Percentiles rank a stretch among this genome's conserved stretches.
These are phyloP conservation scores for Chloromyia formosa DNA, from an alignment of 2,888 invertebrate genomes.

Conservation along the genomic window DNA sequence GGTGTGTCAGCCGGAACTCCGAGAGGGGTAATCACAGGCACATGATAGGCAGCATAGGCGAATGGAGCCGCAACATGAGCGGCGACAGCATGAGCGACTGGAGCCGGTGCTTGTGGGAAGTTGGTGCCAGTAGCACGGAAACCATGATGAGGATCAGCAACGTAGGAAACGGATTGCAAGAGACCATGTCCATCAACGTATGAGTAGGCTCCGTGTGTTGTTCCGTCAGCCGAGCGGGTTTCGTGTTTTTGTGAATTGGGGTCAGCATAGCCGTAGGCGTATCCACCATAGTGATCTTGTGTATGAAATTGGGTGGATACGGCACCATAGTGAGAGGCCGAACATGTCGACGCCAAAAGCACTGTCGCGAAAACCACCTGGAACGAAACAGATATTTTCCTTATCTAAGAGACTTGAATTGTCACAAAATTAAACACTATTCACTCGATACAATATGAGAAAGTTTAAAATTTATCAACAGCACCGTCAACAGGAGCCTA, in stretches of 20 bases:
- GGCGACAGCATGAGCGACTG: constrained; percentile 51
- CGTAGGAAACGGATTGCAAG: constrained; percentile 72
- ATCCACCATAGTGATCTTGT: constrained; percentile 69
- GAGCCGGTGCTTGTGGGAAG: constrained; percentile 69
- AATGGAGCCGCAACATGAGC: constrained; percentile 54
- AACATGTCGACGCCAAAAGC: constrained; percentile 59
- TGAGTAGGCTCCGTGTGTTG: constrained; percentile 73
- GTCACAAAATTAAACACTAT: too few species aligned
- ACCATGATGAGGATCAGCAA: constrained; percentile 70
- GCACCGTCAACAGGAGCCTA: background rate
- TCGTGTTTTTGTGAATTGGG: constrained; percentile 73
- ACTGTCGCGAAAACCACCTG: constrained; percentile 61
- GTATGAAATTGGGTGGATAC: constrained; percentile 68
- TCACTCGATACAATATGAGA: too few species aligned
- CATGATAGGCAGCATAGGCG: constrained; percentile 56
- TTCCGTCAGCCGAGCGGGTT: constrained; percentile 69
- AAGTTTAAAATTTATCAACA: too few species aligned
- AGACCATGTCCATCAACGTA: constrained; percentile 75
- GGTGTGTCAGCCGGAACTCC: constrained; percentile 64
- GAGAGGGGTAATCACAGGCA: constrained; percentile 55
- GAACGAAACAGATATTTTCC: constrained; percentile 23
- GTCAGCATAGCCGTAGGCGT: constrained; percentile 72
- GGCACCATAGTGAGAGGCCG: constrained; percentile 61
- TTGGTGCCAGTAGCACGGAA: constrained; percentile 74
- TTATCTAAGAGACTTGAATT: too few species aligned